Base-by-base conservation (phyloP, 2,888 invertebrate genomes). In the Fabriciana adippe region DNA sequence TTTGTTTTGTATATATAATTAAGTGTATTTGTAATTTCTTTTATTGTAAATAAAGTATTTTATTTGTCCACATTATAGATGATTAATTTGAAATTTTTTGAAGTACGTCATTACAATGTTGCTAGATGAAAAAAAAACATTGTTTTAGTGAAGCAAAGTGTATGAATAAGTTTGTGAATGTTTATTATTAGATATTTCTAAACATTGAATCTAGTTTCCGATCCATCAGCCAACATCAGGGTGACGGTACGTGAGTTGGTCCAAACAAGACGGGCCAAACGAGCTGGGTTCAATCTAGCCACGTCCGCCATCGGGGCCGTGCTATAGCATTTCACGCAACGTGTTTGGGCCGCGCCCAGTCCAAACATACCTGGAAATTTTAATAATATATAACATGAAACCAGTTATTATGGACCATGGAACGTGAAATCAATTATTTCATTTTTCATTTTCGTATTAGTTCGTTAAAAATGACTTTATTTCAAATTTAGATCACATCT, bases 301-400 rank as follows among this genome's bases (percentile, higher is more conserved):
- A 97, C 96, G 85, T 98, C 97, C 13, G 98, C 97, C 85, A 98
- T 96, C 0, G 98, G 97, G 6, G 97, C 97, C 0, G 98, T 98
- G 74, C 97, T 98, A 93, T 98, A 98, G 61, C 98, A 97, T 85
- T 99, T 98, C 54, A 99, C 96, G 90, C 99, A 99, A 69, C 97
- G 96, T 0, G 99, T 99, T 90, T 99, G 99, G 6, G 98, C 97
- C 75, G 99, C 98, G 16, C 99, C 99, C 79, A 99, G 93, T 0
- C 99, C 99, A 92, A 99, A 99, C 95, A 99, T 97, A 64, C 97
- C 97, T 94, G 81, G 0, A 15, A 41, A 15, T 18, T 41, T 14
- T 31, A 48, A 5, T 35, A 48, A 16, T 35, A n/a, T 15, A 55
- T n/a, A 2, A 35, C n/a, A 13, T 2, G 3, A 13, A 50, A 31